Conservation (phyloP, 1,140 invertebrate species). For the Wasmannia auropunctata region DNA sequence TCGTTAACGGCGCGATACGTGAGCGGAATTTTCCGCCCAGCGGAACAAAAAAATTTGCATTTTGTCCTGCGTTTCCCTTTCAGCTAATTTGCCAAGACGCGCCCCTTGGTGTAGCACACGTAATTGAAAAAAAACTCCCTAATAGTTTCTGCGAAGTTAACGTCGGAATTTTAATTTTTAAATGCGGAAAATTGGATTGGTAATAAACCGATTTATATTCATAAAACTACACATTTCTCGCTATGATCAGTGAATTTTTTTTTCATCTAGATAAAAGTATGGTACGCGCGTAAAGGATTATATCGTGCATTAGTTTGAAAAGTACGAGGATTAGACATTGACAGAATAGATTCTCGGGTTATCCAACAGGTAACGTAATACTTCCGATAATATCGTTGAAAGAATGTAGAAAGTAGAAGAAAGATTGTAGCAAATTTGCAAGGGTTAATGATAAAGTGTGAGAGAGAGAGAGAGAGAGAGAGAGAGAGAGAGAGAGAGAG, state of each 20-base stretch:
- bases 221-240: no score
- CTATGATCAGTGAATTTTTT: neutral
- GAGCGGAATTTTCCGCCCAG: conserved; percentile 29
- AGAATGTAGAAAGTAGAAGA: neutral
- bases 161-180: conserved; percentile 19
- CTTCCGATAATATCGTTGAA: neutral
- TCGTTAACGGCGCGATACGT: conserved; percentile 50
- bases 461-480: neutral
- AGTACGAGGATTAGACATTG: neutral
- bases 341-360: neutral
- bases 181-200: neutral
- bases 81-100: conserved; percentile 34
- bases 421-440: neutral
- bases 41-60: conserved; percentile 46
- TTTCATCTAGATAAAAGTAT: neutral
- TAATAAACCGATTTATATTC: conserved; percentile 7
- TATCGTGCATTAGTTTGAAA: neutral
- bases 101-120: neutral
- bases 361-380: neutral
- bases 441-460: neutral
- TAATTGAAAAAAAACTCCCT: conserved; percentile 11
- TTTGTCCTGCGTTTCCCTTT: conserved; percentile 1
- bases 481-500: neutral
- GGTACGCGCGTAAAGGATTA: neutral
- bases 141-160: neutral